phyloP scores from a whole-genome alignment of 2,888 invertebrate genomes.

The Plebejus anna region DNA sequence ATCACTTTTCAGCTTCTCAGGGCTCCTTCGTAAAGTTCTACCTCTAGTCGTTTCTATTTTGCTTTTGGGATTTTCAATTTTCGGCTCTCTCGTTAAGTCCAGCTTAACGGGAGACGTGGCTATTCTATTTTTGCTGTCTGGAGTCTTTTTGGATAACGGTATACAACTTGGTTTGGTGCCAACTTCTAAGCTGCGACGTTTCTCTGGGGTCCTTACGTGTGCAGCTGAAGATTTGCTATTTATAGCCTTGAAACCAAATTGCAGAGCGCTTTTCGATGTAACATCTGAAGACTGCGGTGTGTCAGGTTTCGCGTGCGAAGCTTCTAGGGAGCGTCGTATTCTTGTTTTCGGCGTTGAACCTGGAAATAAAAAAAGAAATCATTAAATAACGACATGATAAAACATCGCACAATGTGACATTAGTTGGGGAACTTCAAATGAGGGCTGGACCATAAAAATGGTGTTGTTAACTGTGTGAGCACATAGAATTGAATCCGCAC shows the following conservation, averaged over 20 bases:
- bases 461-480: neutral
- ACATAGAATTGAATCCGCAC: slow-evolving; percentile 37
- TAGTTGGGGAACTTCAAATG: neutral
- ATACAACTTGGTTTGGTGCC: slow-evolving; percentile 65
- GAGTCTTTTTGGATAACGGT: slow-evolving; percentile 65
- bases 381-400: slow-evolving; percentile 16
- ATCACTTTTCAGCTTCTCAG: slow-evolving; percentile 68
- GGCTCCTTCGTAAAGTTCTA: slow-evolving; percentile 57
- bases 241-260: slow-evolving; percentile 61
- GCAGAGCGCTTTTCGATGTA: slow-evolving; percentile 66
- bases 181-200: slow-evolving; percentile 60
- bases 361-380: slow-evolving; percentile 57
- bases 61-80: slow-evolving; percentile 51
- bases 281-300: slow-evolving; percentile 73
- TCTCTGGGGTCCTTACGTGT: slow-evolving; percentile 52
- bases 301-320: slow-evolving; percentile 69
- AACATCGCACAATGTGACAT: neutral
- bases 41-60: slow-evolving; percentile 56
- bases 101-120: slow-evolving; percentile 65
- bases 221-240: slow-evolving; percentile 51
- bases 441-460: neutral
- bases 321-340: slow-evolving; percentile 64
- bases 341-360: slow-evolving; percentile 62
- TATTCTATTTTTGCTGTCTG: slow-evolving; percentile 54
- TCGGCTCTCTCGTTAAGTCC: slow-evolving; percentile 56